Percentiles rank a stretch among this genome's conserved stretches.
These are phyloP conservation scores for Ectemnius continuus DNA, from an alignment of 2,888 invertebrate genomes.

Conservation along the genomic window DNA sequence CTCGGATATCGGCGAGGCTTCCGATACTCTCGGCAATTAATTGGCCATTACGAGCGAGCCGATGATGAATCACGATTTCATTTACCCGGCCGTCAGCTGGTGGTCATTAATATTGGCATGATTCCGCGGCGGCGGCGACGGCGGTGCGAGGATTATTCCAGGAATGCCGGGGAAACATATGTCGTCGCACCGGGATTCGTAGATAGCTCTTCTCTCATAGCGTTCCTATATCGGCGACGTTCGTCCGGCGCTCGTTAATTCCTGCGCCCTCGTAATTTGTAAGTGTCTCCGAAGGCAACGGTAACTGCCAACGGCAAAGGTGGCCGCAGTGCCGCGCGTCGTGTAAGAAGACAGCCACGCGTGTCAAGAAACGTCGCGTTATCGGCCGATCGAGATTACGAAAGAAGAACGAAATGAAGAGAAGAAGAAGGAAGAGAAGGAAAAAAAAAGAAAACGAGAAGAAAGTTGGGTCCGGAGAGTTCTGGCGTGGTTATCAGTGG, in stretches of 20 bases:
- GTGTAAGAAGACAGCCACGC: too few relatives aligned
- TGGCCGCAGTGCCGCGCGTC: too few relatives aligned
- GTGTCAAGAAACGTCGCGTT: background rate
- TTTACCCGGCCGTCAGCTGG: background rate
- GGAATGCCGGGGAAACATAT: constrained; percentile 34
- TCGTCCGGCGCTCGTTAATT: constrained; percentile 44
- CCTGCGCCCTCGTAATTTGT: constrained; percentile 47
- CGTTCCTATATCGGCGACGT: constrained; percentile 7
- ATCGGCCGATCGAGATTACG: constrained; percentile 1
- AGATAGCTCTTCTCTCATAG: constrained; percentile 22
- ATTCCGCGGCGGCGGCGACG: constrained; percentile 7
- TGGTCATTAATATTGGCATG: constrained; percentile 9
- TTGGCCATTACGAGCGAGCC: background rate
- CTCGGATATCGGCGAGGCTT: too few relatives aligned
- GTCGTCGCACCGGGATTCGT: constrained; percentile 34
- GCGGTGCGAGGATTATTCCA: constrained; percentile 22
- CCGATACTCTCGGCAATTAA: background rate
- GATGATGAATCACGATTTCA: constrained; percentile 5
- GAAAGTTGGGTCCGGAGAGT: too few relatives aligned
- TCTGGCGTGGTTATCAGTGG: too few relatives aligned
- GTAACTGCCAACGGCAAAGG: constrained; percentile 28
- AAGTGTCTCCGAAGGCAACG: constrained; percentile 45
- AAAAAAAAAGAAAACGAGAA: too few relatives aligned
- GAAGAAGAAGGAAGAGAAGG: too few relatives aligned
- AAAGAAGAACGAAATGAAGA: background rate